Conservation (phyloP, 2,113 vertebrate genomes). For the Eolophus roseicapilla region DNA sequence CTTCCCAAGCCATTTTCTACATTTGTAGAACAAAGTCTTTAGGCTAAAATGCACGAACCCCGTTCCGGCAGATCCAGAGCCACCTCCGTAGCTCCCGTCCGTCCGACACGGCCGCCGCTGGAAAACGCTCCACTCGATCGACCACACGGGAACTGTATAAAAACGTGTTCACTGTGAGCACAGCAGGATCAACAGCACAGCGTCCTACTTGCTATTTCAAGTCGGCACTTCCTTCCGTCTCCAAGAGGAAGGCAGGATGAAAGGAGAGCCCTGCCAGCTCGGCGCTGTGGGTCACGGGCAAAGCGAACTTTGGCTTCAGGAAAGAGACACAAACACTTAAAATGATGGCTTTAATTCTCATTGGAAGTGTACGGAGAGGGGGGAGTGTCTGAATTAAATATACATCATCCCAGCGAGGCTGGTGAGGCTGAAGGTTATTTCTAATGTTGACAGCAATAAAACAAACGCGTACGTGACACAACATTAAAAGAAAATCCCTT, state of each 20-base stretch:
- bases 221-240: slow-evolving; percentile 61
- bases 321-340: slow-evolving; percentile 75
- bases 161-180: slow-evolving; percentile 46
- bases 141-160: slow-evolving; percentile 66
- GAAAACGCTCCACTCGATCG: slow-evolving; percentile 25
- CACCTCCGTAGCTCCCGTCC: slow-evolving; percentile 18
- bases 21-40: slow-evolving; percentile 67
- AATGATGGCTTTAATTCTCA: slow-evolving; percentile 82
- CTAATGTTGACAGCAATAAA: slow-evolving; percentile 71
- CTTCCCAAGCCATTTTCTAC: slow-evolving; percentile 38
- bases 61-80: slow-evolving; percentile 33
- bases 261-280: not conserved
- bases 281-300: not conserved
- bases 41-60: slow-evolving; percentile 58
- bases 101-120: not conserved
- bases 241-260: not conserved
- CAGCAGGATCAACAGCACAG: slow-evolving; percentile 50
- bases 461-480: slow-evolving; percentile 68
- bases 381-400: slow-evolving; percentile 77
- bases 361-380: slow-evolving; percentile 59
- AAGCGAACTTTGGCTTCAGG: slow-evolving; percentile 76
- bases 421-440: slow-evolving; percentile 62
- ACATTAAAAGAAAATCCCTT: slow-evolving; percentile 76
- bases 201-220: slow-evolving; percentile 56
- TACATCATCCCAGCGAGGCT: slow-evolving; percentile 73